Evolutionary conservation across 2,888 invertebrate species (phyloP), one percentile per base, ranked within the genome.

Genomic region (Euproctis similis): DNA sequence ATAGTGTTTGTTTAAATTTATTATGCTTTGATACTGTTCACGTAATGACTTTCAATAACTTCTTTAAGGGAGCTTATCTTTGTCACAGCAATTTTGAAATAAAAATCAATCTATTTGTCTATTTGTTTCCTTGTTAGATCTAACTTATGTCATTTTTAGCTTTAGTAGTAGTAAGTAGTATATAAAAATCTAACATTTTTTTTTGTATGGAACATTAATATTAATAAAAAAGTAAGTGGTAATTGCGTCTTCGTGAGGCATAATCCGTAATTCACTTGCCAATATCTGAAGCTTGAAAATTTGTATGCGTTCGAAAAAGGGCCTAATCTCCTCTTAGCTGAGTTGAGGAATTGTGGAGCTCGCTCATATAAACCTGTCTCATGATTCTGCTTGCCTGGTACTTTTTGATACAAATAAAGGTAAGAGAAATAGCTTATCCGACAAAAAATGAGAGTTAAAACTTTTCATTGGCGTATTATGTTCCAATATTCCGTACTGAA

Each of bases 291-390:
- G 41, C 45, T 46, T 48, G 39, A 43, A 56, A 56, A 64, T 63
- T 54, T 59, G 57, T 58, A 69, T 61, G 68, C 68, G 71, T 73
- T 59, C 59, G 60, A 64, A 59, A n/a, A 62, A 66, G 61, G 53
- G 46, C 59, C 61, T 77, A 73, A 76, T 75, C 76, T 70, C 53
- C 57, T 51, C 65, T 73, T 67, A 69, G 71, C 72, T 64, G 73
- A 70, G 62, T 65, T 61, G 48, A 61, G 59, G 58, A 66, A 72
- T 68, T 58, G 60, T 46, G 59, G 54, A n/a, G n/a, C n/a, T n/a
- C n/a, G 52, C 60, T 61, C 62, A 55, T 59, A 63, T 54, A 61
- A 59, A 62, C 53, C n/a, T 53, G 59, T 51, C 56, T 59, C 54
- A 49, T 53, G 52, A 52, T 60, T 61, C 51, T 53, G 53, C 43